Evolutionary conservation across 2,113 vertebrate species (phyloP).

Genomic region (Lepus timidus): DNA sequence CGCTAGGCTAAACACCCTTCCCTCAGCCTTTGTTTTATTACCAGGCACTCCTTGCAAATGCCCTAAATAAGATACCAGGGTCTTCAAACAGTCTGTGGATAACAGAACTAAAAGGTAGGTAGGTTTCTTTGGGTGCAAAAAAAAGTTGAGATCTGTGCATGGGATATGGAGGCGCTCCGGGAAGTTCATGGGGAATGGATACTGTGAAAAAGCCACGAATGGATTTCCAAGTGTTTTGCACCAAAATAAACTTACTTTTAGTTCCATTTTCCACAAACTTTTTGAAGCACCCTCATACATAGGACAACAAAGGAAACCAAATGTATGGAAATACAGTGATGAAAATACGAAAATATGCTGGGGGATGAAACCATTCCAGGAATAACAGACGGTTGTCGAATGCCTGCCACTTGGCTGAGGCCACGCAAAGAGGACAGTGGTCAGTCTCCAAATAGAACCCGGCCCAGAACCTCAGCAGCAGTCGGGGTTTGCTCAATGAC

Average conservation of each 20-base stretch:
- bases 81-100: no score
- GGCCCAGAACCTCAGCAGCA: background rate
- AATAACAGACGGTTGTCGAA: background rate
- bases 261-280: no score
- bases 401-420: background rate
- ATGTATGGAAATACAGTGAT: background rate
- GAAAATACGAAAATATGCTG: background rate
- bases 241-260: no score
- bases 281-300: background rate
- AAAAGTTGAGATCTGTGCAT: no score
- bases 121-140: no score
- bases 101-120: no score
- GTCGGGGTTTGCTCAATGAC: background rate
- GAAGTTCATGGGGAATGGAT: no score
- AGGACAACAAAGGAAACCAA: conserved; percentile 6
- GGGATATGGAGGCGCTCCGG: no score
- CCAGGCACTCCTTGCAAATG: background rate
- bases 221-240: no score
- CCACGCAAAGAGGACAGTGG: background rate
- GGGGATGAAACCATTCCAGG: background rate
- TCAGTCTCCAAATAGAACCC: background rate
- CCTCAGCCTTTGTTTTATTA: background rate
- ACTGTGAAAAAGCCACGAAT: no score
- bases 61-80: background rate
- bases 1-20: no score